Base-by-base conservation (phyloP, 2,888 invertebrate genomes). In the Tachystola acroxantha region DNA sequence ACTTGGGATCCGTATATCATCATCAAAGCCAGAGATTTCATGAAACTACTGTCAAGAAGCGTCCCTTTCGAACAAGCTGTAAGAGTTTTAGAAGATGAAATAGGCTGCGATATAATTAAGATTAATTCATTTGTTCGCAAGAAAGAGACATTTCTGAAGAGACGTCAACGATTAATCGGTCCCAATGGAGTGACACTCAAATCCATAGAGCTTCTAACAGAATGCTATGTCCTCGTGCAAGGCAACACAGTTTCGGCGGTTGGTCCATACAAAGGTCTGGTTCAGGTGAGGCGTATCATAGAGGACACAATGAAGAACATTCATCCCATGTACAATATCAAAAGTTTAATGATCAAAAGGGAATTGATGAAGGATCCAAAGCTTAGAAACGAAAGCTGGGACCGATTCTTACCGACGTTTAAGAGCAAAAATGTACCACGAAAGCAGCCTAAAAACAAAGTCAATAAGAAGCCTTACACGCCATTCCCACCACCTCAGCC, bases 1-100 rank as follows among this genome's bases (percentile, higher is more conserved):
- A 99, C 99, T 1, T 99, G 97, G 97, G 99, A 99, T 86, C 99
- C 99, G 0, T 99, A 94, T 55, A 94, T 98, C 36, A 96, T 99
- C 29, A 89, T 99, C 16, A 99, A 99, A 85, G 97, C 98, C 0
- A 89, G 99, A 43, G 99, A 99, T 73, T 90, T 99, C 87, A 95
- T 99, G 56, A 98, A 97, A 73, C 84, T 99, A 1, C 79, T 99
- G 57, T 95, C 98, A 0, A 89, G 99, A 50, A 97, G 97, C 73
- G 99, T 99, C 1, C 98, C 99, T 0, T 96, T 94, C 56, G 99
- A 99, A 76, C 98, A 99, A 81, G 98, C 98, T 2, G 90, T 92
- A 9, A 88, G 93, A 52, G 94, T 96, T 1, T 73, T 96, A 16
- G 92, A 96, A 53, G 99, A 99, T 76, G 96, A 97, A 48, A 90